phyloP scores from a whole-genome alignment of 2,797 vertebrate species.

The Neomorphus geoffroyi region DNA sequence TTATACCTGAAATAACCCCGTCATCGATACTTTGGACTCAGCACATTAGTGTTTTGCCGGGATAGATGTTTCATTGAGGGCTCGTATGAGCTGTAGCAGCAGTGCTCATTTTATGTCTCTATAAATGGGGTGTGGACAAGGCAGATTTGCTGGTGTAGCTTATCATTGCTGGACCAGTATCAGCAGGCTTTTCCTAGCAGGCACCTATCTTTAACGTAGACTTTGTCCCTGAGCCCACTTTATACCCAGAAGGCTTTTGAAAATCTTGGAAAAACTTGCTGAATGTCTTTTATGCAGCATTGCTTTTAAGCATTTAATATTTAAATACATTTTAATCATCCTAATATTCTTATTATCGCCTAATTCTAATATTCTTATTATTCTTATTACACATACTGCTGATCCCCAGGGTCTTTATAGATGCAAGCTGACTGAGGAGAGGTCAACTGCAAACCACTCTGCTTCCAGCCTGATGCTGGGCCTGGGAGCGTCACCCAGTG shows the following conservation, averaged over 20 bases:
- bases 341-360: constrained; percentile 45
- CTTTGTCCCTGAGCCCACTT: neutral
- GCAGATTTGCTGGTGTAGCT: constrained; percentile 17
- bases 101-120: constrained; percentile 46
- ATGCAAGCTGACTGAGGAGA: neutral
- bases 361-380: constrained; percentile 58
- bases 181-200: neutral
- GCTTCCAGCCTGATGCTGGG: neutral
- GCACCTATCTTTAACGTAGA: neutral
- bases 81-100: neutral
- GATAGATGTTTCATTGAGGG: neutral
- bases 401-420: neutral
- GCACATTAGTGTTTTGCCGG: neutral
- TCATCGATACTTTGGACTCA: neutral
- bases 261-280: neutral
- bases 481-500: neutral
- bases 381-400: neutral
- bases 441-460: accelerated
- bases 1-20: neutral
- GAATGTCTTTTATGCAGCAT: neutral
- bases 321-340: constrained; percentile 69
- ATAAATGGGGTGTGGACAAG: neutral
- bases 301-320: constrained; percentile 7
- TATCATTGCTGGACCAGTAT: neutral
- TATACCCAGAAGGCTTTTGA: neutral